Percentiles rank a stretch among this genome's conserved stretches.
Evolutionary conservation across 2,113 vertebrate genomes (phyloP).

Genomic region (Poeciliopsis retropinna): DNA sequence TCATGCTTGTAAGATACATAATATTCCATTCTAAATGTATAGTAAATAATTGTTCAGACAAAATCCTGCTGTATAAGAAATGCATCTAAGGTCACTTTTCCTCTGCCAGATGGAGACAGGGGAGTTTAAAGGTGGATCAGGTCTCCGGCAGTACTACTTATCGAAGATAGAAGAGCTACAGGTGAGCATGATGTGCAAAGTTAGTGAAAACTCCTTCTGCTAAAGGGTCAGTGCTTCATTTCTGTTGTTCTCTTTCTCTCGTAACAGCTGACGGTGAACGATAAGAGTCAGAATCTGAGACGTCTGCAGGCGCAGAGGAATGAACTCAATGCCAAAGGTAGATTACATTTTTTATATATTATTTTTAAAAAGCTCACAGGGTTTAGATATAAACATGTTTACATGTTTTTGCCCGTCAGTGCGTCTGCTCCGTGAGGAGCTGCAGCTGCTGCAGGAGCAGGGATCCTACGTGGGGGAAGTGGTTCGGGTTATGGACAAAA

Average conservation of each 20-base stretch:
- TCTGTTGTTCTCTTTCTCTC: slow-evolving; percentile 16
- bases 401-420: slow-evolving; percentile 71
- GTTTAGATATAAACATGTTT: not conserved
- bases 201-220: not conserved
- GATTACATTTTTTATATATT: rapidly evolving
- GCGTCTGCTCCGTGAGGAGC: slow-evolving; percentile 92
- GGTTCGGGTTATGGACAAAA: slow-evolving; percentile 99
- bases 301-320: slow-evolving; percentile 96
- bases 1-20: not conserved
- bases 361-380: not conserved
- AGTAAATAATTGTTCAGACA: not conserved
- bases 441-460: slow-evolving; percentile 97
- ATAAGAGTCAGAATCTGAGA: slow-evolving; percentile 96
- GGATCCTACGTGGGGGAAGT: slow-evolving; percentile 98
- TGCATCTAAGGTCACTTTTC: not conserved
- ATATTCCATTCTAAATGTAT: not conserved
- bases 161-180: slow-evolving; percentile 99
- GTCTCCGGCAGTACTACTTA: slow-evolving; percentile 95
- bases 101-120: slow-evolving; percentile 92
- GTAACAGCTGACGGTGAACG: slow-evolving; percentile 91
- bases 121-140: slow-evolving; percentile 91
- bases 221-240: not conserved
- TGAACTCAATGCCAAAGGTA: slow-evolving; percentile 98
- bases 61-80: not conserved
- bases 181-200: slow-evolving; percentile 74